phyloP scores from a whole-genome alignment of 2,113 vertebrate species.

The Barbus barbus region DNA sequence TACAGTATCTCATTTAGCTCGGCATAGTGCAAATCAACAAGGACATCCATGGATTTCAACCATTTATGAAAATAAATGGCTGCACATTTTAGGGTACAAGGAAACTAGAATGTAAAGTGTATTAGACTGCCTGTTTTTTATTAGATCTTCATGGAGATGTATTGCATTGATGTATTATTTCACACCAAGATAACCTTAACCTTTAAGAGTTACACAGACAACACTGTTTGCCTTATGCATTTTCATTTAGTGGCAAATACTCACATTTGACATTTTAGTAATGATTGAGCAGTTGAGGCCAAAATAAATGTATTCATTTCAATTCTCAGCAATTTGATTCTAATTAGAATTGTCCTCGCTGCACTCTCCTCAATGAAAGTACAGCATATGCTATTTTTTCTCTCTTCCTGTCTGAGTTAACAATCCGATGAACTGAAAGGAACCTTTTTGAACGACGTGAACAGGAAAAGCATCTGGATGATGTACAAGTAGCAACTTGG shows the following conservation, averaged over 20 bases:
- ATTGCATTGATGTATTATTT: constrained; percentile 1
- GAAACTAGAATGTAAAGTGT: background rate
- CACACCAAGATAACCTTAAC: background rate
- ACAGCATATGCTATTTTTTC: no score
- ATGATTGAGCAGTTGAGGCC: background rate
- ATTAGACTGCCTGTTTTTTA: background rate
- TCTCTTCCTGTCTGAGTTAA: background rate
- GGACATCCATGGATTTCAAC: background rate
- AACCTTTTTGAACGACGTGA: background rate
- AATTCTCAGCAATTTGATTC: background rate
- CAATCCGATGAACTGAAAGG: no score
- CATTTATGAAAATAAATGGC: constrained; percentile 1
- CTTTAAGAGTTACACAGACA: background rate
- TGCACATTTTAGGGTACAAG: background rate
- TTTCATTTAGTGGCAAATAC: background rate
- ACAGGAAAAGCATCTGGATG: background rate
- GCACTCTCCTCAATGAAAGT: background rate
- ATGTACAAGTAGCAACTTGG: background rate
- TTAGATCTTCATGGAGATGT: constrained; percentile 1
- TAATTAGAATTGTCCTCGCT: background rate
- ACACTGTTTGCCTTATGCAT: background rate
- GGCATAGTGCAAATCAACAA: background rate
- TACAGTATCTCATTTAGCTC: constrained; percentile 3
- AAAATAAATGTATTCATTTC: background rate
- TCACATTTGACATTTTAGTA: constrained; percentile 12